phyloP scores from a whole-genome alignment of 2,888 invertebrate species.

The Mesorhabditis spiculigera region DNA sequence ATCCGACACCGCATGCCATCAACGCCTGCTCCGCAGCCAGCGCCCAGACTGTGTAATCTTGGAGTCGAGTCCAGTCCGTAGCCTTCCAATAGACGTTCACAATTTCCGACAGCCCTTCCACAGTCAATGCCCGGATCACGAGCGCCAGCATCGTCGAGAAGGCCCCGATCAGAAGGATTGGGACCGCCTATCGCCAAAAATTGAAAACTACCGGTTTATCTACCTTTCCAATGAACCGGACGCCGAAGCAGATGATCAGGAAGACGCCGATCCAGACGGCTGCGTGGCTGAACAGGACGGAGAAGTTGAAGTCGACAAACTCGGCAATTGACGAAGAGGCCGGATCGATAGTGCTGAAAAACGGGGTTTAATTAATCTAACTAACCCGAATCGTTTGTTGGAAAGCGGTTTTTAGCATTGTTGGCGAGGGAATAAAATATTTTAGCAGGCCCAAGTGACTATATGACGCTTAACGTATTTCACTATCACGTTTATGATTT shows the following conservation, averaged over 20 bases:
- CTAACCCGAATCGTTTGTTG: too few species aligned
- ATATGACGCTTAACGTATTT: background rate
- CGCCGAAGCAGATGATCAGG: slow-evolving; percentile 54
- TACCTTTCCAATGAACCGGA: slow-evolving; percentile 57
- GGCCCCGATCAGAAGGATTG: slow-evolving; percentile 22
- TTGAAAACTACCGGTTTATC: background rate
- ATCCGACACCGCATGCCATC: slow-evolving; percentile 55
- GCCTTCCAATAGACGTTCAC: slow-evolving; percentile 42
- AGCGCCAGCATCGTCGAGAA: slow-evolving; percentile 29
- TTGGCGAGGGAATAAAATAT: too few species aligned
- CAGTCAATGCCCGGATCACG: slow-evolving; percentile 32
- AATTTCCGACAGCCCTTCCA: slow-evolving; percentile 42
- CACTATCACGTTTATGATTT: too few species aligned
- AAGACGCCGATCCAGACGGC: slow-evolving; percentile 54
- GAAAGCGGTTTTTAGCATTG: too few species aligned
- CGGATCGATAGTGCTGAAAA: slow-evolving; percentile 42
- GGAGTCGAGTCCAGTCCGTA: slow-evolving; percentile 52
- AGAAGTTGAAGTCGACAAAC: slow-evolving; percentile 47
- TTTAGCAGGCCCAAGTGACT: background rate
- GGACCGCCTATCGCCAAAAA: slow-evolving; percentile 12
- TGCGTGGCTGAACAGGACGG: slow-evolving; percentile 46
- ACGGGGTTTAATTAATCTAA: background rate
- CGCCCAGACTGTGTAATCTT: slow-evolving; percentile 52
- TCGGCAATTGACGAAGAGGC: slow-evolving; percentile 45
- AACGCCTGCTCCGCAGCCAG: slow-evolving; percentile 53